Evolutionary conservation across 2,797 vertebrate species (phyloP).

Genomic region (Pseudomugil tenellus): DNA sequence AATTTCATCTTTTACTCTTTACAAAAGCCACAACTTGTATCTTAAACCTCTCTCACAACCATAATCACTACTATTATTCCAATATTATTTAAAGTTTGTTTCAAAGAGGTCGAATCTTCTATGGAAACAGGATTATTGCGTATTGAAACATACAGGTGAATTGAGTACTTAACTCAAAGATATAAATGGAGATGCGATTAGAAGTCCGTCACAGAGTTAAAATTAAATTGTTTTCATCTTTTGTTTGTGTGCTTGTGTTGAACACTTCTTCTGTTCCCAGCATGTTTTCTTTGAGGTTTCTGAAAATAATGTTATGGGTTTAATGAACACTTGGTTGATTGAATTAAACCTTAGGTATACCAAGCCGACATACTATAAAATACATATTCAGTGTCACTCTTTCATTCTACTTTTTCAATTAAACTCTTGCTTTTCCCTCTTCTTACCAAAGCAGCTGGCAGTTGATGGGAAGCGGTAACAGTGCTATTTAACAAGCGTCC

Average conservation of each 20-base stretch:
- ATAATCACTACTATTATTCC: too few relatives aligned
- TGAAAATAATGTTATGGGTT: not conserved
- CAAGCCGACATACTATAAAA: not conserved
- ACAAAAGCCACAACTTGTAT: not conserved
- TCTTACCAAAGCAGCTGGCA: constrained; percentile 59
- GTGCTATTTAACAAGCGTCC: constrained; percentile 67
- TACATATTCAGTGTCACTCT: not conserved
- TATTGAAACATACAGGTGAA: not conserved
- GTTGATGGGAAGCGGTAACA: constrained; percentile 55
- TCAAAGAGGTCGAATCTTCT: not conserved
- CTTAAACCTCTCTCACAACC: not conserved
- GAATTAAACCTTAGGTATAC: too few relatives aligned
- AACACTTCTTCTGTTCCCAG: not conserved
- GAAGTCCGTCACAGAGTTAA: not conserved
- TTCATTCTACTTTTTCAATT: constrained; percentile 12
- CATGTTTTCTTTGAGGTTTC: not conserved
- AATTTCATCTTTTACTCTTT: too few relatives aligned
- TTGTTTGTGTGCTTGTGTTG: not conserved
- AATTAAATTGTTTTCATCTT: not conserved
- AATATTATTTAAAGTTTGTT: too few relatives aligned
- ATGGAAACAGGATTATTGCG: not conserved
- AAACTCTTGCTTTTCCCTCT: constrained; percentile 31
- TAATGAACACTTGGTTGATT: not conserved
- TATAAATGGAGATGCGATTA: not conserved
- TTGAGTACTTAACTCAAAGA: not conserved